These are phyloP conservation scores for Tyria jacobaeae DNA, from an alignment of 2,888 invertebrate species.

Conservation along the genomic window DNA sequence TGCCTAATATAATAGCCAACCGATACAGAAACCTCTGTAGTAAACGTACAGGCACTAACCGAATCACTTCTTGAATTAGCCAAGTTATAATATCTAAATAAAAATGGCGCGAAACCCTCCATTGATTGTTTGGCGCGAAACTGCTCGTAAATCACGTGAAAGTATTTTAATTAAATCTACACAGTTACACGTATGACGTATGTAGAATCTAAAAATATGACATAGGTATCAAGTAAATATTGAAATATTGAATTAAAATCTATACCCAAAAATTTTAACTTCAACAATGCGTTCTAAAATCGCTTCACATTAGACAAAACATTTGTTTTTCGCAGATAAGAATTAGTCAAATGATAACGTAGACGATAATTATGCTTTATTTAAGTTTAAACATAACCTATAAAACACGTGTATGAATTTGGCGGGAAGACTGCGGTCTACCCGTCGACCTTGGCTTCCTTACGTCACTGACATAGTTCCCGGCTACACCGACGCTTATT, in stretches of 20 bases:
- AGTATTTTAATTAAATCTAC: slow-evolving; percentile 62
- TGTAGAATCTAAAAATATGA: slow-evolving; percentile 25
- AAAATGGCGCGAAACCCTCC: slow-evolving; percentile 83
- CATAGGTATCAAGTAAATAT: background rate
- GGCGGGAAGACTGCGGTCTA: slow-evolving; percentile 76
- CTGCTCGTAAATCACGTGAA: slow-evolving; percentile 74
- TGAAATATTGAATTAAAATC: too few species aligned
- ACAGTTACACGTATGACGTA: slow-evolving; percentile 24
- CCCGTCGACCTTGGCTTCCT: slow-evolving; percentile 79
- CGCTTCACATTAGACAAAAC: slow-evolving; percentile 4
- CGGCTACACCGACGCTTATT: slow-evolving; percentile 69
- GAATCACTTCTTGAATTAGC: slow-evolving; percentile 61
- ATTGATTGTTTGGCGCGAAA: slow-evolving; percentile 82
- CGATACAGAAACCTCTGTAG: slow-evolving; percentile 51
- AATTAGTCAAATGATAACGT: slow-evolving; percentile 7
- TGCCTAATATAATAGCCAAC: slow-evolving; percentile 64
- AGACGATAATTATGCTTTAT: slow-evolving; percentile 28
- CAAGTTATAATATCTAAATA: slow-evolving; percentile 60
- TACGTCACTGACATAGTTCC: slow-evolving; percentile 85
- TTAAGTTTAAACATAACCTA: slow-evolving; percentile 54
- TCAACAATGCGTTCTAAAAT: background rate
- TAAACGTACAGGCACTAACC: slow-evolving; percentile 47
- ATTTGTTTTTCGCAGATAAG: slow-evolving; percentile 5
- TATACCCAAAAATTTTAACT: background rate
- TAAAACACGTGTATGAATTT: slow-evolving; percentile 59